These are phyloP conservation scores for Hesperia comma DNA, from an alignment of 2,888 invertebrate genomes.

Conservation along the genomic window DNA sequence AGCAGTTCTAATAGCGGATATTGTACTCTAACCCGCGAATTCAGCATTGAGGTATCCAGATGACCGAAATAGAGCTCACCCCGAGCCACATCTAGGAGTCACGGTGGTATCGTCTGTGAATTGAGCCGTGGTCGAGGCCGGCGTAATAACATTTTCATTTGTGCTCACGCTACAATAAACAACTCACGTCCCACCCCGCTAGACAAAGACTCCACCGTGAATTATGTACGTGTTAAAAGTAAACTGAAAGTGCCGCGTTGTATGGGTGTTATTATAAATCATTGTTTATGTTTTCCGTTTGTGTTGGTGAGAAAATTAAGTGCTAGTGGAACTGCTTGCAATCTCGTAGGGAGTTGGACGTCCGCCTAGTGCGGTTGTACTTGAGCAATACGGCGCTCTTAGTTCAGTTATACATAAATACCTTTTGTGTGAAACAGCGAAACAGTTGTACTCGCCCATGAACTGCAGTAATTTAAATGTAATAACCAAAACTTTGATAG, in stretches of 20 bases:
- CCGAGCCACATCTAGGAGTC: not conserved
- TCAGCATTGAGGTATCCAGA: too few relatives aligned
- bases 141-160: conserved; percentile 83
- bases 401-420: conserved; percentile 41
- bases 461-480: conserved; percentile 38
- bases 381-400: conserved; percentile 53
- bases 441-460: conserved; percentile 33
- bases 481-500: conserved; percentile 38
- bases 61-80: not conserved
- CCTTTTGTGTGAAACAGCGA: conserved; percentile 25
- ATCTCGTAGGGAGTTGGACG: conserved; percentile 66
- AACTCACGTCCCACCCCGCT: conserved; percentile 82
- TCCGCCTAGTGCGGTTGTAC: conserved; percentile 51
- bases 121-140: conserved; percentile 59
- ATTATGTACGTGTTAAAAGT: conserved; percentile 84
- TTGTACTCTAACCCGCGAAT: too few relatives aligned
- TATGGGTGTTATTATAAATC: conserved; percentile 84
- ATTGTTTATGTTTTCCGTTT: conserved; percentile 85
- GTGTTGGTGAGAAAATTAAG: conserved; percentile 78
- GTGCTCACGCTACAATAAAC: conserved; percentile 82
- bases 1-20: too few relatives aligned
- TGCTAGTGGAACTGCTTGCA: conserved; percentile 74
- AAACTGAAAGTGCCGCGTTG: conserved; percentile 83
- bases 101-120: conserved; percentile 39
- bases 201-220: conserved; percentile 83